Evolutionary conservation across 2,113 vertebrate species (phyloP), one percentile per base, ranked within the genome.

Genomic region (Myotis davidii): DNA sequence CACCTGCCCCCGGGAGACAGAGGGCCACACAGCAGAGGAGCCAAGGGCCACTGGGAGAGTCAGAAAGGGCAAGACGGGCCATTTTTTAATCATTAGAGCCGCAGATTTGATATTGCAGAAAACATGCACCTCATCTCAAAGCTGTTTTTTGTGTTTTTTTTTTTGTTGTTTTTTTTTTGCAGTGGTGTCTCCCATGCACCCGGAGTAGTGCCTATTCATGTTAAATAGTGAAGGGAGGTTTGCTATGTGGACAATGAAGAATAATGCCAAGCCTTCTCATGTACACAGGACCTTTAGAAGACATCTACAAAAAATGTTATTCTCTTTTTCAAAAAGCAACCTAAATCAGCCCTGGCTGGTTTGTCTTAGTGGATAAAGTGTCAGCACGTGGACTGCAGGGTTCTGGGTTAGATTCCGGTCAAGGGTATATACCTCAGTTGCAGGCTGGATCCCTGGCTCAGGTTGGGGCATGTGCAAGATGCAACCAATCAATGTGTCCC

Each of bases 41-140:
- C 27, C 2, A 0, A 50, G 32, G 18, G 2, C 34, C 20, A 54
- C n/a, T 2, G 6, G 64, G 3, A 2, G 34, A 48, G 6, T 21
- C 39, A 5, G 12, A 9, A 13, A 65, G 32, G 1, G 1, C 3
- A 50, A 73, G 20, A 21, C 14, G 1, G 4, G 9, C 5, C 83
- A 65, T 82, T 34, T 69, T 85, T 72, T 76, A 9, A 50, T 79
- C 72, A 72, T 39, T 11, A 56, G 12, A 76, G 21, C 29, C 13
- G 54, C 9, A 70, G 20, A 74, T 61, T 82, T 76, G 61, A 64
- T 64, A 3, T 72, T 45, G 9, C 5, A 39, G 42, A 87, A 88
- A 70, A 81, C 13, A 6, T 64, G 29, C 3, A 54, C 6, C 8
- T 79, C 25, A 34, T 34, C 7, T 72, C 10, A 23, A 83, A 59